Evolutionary conservation across 2,113 vertebrate genomes (phyloP).

Genomic region (Oryzias melastigma): DNA sequence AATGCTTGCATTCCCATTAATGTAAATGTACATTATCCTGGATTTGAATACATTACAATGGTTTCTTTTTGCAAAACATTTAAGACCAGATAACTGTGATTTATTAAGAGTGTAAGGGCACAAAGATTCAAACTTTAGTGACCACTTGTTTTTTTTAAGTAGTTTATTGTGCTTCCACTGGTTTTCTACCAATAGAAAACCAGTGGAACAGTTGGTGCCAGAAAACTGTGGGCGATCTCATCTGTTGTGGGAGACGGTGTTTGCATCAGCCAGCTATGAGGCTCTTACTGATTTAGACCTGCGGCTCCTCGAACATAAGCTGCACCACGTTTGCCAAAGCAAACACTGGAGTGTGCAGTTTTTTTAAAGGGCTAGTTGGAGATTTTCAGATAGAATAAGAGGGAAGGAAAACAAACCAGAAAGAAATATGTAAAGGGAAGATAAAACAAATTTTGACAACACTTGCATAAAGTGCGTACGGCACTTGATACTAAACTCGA

Average conservation of each 20-base stretch:
- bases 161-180: too few relatives aligned
- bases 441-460: constrained; percentile 1
- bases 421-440: not conserved
- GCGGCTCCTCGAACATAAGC: constrained; percentile 50
- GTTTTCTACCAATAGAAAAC: constrained; percentile 35
- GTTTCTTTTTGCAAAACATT: not conserved
- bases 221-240: constrained; percentile 52
- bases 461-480: constrained; percentile 6
- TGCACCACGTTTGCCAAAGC: constrained; percentile 50
- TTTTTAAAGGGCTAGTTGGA: constrained; percentile 49
- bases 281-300: constrained; percentile 57
- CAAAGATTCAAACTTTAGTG: too few relatives aligned
- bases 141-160: too few relatives aligned
- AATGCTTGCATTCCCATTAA: not conserved
- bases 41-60: not conserved
- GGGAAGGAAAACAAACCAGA: constrained; percentile 12
- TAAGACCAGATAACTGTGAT: constrained; percentile 32
- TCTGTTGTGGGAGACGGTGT: constrained; percentile 46
- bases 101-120: not conserved
- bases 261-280: constrained; percentile 52
- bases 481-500: not conserved
- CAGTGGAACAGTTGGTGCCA: constrained; percentile 44
- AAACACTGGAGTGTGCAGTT: constrained; percentile 47
- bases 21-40: not conserved
- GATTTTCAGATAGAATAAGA: constrained; percentile 3